Evolutionary conservation across 1,140 invertebrate species (phyloP), one percentile per base, ranked within the genome.

Genomic region (Tigriopus japonicus): DNA sequence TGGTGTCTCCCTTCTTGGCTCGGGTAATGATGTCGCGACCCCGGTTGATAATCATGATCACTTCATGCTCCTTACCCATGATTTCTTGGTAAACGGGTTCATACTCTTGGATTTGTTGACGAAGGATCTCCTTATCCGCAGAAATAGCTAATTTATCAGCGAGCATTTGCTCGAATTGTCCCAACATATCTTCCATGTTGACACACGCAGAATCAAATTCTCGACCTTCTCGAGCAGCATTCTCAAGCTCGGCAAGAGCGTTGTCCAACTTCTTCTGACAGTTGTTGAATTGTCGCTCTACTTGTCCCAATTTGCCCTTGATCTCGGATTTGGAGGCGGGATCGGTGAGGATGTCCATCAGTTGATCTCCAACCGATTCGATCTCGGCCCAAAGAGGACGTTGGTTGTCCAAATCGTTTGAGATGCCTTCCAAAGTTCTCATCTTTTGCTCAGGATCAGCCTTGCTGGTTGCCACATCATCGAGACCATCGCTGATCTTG

Each of bases 41-140:
- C 73, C 92, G 93, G 67, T 93, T 90, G 17, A 94, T 71, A 3
- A 95, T 75, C 85, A 93, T 90, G 63, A 92, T 89, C 0, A 94
- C 82, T 74, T 94, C 89, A 67, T 93, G 88, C 68, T 94, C 90
- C 63, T 88, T 83, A 56, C 81, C 79, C 73, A 90, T 82, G 0
- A 92, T 84, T 67, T 91, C 86, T 62, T 85, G 77, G 68, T 93
- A 92, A 15, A 89, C 77, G 1, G 87, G 86, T 72, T 78, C 64
- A 54, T 92, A 88, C 56, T 86, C 80, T 64, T 84, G 81, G 41
- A 91, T 75, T 74, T 95, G 91, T 68, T 87, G 81, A 65, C 85
- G 83, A 3, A 96, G 74, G 56, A 84, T 79, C 58, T 85, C 81
- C 45, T 79, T 75, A 68, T 92, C 85, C 15, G 89, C 91, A 1